phyloP scores from a whole-genome alignment of 2,888 invertebrate genomes.

The Eumacrocentrus americanus region DNA sequence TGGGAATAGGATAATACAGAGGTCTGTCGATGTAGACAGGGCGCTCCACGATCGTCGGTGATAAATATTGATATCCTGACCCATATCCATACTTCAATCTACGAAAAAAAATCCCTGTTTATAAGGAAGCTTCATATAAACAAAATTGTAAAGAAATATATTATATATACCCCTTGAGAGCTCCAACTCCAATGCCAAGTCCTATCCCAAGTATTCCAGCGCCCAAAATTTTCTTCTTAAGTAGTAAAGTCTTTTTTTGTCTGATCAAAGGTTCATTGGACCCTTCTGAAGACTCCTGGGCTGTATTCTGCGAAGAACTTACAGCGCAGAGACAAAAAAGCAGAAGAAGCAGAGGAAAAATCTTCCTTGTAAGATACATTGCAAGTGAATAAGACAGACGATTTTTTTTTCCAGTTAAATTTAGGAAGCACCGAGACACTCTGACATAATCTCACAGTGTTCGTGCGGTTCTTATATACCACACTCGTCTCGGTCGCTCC shows the following conservation, averaged over 20 bases:
- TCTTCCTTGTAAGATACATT: neutral
- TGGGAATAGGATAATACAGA: neutral
- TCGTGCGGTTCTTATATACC: constrained; percentile 5
- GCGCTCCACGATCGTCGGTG: neutral
- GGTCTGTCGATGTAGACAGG: neutral
- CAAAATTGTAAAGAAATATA: too few relatives aligned
- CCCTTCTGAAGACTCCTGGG: neutral
- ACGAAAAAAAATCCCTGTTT: neutral
- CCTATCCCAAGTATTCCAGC: neutral
- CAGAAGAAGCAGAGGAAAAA: neutral
- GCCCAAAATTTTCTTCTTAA: neutral
- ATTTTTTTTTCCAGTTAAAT: neutral
- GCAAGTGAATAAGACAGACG: neutral
- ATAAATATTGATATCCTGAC: neutral
- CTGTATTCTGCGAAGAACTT: neutral
- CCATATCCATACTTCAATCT: neutral
- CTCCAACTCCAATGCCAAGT: neutral
- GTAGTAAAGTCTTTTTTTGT: neutral
- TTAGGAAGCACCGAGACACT: neutral
- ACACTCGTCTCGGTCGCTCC: neutral
- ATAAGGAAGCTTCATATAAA: neutral
- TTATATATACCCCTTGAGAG: constrained; percentile 1
- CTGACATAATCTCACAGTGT: neutral
- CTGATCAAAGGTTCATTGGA: neutral
- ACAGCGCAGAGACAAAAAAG: neutral